Percentiles rank a stretch among this genome's conserved stretches.
phyloP scores from a whole-genome alignment of 2,113 vertebrate genomes.

The Cyprinodon tularosa region DNA sequence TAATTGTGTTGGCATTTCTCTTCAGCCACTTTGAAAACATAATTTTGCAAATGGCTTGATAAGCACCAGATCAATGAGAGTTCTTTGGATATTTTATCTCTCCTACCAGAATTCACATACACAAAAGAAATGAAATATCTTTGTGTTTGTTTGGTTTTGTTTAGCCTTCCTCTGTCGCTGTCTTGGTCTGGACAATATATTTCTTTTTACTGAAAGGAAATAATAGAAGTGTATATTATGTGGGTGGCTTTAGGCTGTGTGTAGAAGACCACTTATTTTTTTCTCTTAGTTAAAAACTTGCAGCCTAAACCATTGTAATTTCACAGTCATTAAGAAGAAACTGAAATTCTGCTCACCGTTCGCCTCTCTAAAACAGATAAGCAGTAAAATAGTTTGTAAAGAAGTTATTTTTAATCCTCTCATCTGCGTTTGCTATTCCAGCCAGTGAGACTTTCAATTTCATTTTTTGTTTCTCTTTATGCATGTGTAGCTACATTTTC shows the following conservation, averaged over 20 bases:
- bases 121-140: neutral
- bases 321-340: constrained; percentile 3
- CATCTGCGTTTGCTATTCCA: neutral
- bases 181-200: neutral
- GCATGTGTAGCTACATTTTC: neutral
- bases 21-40: constrained; percentile 42
- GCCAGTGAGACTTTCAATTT: neutral
- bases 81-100: constrained; percentile 3
- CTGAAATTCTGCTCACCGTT: constrained; percentile 1
- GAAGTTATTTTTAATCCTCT: constrained; percentile 6
- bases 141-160: neutral
- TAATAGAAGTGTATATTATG: neutral
- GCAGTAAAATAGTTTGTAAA: neutral
- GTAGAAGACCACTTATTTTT: constrained; percentile 10
- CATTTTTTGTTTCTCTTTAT: neutral
- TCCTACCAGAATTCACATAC: neutral
- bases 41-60: constrained; percentile 59
- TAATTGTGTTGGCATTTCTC: constrained; percentile 29
- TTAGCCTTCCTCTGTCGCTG: neutral
- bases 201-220: neutral
- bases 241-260: neutral
- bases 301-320: constrained; percentile 28
- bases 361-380: constrained; percentile 8
- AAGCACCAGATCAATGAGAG: constrained; percentile 37
- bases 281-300: constrained; percentile 2